Evolutionary conservation across 2,797 vertebrate genomes (phyloP), one percentile per base, ranked within the genome.

Genomic region (Limosa lapponica): DNA sequence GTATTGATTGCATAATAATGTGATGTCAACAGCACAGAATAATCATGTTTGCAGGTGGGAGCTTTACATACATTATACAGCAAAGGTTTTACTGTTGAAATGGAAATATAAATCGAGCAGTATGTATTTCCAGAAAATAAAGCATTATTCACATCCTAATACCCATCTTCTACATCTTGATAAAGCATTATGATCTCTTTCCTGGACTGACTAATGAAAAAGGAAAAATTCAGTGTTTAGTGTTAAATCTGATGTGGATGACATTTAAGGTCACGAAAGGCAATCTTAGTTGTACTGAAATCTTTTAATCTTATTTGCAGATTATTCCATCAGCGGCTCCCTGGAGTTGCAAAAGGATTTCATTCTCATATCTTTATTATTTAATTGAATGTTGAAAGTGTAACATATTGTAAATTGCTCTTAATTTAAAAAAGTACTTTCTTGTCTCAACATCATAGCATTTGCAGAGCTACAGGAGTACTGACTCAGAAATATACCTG

Each of bases 221-320:
- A 85, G 66, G 73, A 94, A 96, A 90, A 92, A 90, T 86, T 95
- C 17, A 8, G 80, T 74, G 52, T 91, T 95, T 73, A 46, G 85
- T 95, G 95, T 96, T 97, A 96, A 97, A 89, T 90, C 91, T 96
- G 95, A 95, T 87, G 93, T 75, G 85, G 80, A 80, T 97, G 88
- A 96, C 96, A 96, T 95, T 97, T 96, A 94, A 97, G 96, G 94
- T 97, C 96, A 96, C 43, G 96, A 94, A 96, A 97, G 89, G 66
- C 96, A 97, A 97, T 97, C 94, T 94, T 95, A 92, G 92, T 96
- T 93, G 93, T 93, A 89, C 95, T 74, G 78, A 97, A 97, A 97
- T 97, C 97, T 97, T 97, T 97, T 97, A 97, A 97, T 97, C 97
- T 96, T 97, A 96, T 97, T 97, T 97, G 84, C 95, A 97, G 97